Evolutionary conservation across 2,888 invertebrate species (phyloP), one percentile per base, ranked within the genome.

Genomic region (Eutolmus rufibarbis): DNA sequence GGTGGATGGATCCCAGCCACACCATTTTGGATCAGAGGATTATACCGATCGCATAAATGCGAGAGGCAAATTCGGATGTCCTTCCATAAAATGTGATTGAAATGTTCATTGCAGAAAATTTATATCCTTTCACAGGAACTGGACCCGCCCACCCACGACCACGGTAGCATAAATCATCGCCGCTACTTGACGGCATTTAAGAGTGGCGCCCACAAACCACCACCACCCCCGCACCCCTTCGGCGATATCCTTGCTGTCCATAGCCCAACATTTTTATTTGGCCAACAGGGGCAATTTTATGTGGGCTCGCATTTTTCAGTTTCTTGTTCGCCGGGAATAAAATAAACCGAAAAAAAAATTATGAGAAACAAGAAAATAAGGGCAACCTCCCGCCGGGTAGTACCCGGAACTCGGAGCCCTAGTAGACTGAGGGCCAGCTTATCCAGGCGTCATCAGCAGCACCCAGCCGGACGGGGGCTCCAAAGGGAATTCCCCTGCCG

Each of bases 101-200:
- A 79, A 79, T 79, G 79, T 79, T 46, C 79, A 79, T 79, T 79
- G 79, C 79, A 79, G 79, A 46, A 51, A 79, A 79, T 79, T 79
- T 79, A 46, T 79, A 51, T 46, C 79, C 56, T 51, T 79, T 46
- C 51, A 12, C 16, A 51, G 51, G 51, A 78, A 78, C 78, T n/a
- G 9, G 43, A 43, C 28, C 28, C 7, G 19, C 23, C 78, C 78
- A 14, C 28, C 78, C 8, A 78, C 34, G 43, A 19, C 66, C 37
- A 76, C 16, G 14, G 37, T n/a, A 51, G 7, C n/a, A 79, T 79
- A 79, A 79, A 79, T 79, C 79, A 79, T 79, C 79, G 46, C 51
- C 7, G 16, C 31, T 16, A 16, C 79, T 79, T 40, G 79, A 78
- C 14, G 43, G 43, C 78, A 78, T 78, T 78, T 78, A 78, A 78